Evolutionary conservation across 2,113 vertebrate genomes (phyloP), one percentile per base, ranked within the genome.

Genomic region (Sphyrna mokarran): DNA sequence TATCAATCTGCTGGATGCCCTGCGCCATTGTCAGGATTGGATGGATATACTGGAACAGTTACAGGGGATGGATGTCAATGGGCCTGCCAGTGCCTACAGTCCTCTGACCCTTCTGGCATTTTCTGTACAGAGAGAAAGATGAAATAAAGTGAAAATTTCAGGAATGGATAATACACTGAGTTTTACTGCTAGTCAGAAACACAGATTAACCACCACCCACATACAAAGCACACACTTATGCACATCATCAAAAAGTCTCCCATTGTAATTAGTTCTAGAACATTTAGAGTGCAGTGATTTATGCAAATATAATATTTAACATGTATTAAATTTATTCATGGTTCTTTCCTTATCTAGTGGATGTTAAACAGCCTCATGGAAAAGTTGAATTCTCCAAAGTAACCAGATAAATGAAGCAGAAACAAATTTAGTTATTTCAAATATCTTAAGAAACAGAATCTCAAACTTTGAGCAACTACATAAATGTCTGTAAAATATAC

Each of bases 21-120:
- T 99, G 99, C 97, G 99, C 99, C 99, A 99, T 99, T 98, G 90
- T 98, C 98, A 97, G 98, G 97, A 97, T 95, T 96, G 68, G 97
- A 97, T 96, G 97, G 95, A 97, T 96, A 96, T 97, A 96, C 96
- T 97, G 96, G 96, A 95, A 96, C 96, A 90, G 95, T 96, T 95
- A 97, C 96, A 72, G 96, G 76, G 72, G 97, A 97, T 1, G 94
- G 97, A 97, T 97, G 97, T 99, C 98, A 99, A 98, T 97, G 97
- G 96, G 97, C 97, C 97, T 98, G 97, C 97, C 98, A 97, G 96
- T 98, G 98, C 97, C 97, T 98, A 97, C 96, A 97, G 97, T 98
- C 97, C 98, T 98, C 98, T 89, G 98, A 97, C 96, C 97, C 96
- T 97, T 96, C 97, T 96, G 97, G 97, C 98, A 98, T 99, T 98